Evolutionary conservation across 2,888 invertebrate genomes (phyloP).

Genomic region (Operophtera brumata): DNA sequence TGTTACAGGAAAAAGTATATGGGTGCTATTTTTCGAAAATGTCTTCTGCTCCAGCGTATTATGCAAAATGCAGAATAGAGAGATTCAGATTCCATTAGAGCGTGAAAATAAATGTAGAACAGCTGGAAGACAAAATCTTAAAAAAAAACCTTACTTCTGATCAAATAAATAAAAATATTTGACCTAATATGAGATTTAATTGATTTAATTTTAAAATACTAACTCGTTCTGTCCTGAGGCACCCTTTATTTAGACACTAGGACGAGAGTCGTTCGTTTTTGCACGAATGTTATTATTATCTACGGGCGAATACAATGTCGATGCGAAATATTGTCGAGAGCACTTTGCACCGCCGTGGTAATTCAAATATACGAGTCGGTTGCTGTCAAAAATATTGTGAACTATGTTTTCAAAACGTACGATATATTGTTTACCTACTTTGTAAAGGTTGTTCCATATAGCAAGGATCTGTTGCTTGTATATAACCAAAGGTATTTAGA

Average conservation of each 20-base stretch:
- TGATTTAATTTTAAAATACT: no score
- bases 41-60: no score
- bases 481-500: background rate
- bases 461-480: background rate
- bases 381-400: constrained; percentile 42
- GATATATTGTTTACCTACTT: constrained; percentile 30
- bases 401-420: constrained; percentile 37
- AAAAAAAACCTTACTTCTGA: no score
- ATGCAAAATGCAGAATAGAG: no score
- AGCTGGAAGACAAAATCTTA: no score
- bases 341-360: constrained; percentile 40
- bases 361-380: constrained; percentile 44
- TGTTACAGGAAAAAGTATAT: no score
- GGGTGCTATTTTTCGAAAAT: no score
- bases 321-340: constrained; percentile 37
- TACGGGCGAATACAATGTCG: constrained; percentile 36
- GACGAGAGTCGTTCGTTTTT: constrained; percentile 28
- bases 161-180: no score
- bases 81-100: no score
- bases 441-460: constrained; percentile 14
- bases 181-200: no score
- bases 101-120: no score
- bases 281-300: constrained; percentile 35
- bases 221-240: no score
- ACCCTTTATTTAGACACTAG: constrained; percentile 39